phyloP scores from a whole-genome alignment of 2,113 vertebrate genomes.

The Maccullochella peelii region DNA sequence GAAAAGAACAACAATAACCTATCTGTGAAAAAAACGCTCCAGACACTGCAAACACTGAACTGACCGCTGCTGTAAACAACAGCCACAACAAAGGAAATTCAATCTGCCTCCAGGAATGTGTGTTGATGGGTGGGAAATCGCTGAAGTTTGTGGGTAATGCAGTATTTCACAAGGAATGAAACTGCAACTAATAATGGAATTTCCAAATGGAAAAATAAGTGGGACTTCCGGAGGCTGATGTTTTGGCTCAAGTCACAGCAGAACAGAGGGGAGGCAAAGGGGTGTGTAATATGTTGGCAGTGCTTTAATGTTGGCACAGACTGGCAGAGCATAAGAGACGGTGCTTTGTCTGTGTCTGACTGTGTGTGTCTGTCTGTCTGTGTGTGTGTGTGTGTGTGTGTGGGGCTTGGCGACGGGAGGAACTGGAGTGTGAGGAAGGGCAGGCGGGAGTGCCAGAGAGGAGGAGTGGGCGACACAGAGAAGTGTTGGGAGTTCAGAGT shows the following conservation, averaged over 20 bases:
- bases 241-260: constrained; percentile 47
- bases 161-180: constrained; percentile 19
- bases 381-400: constrained; percentile 16
- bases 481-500: constrained; percentile 85
- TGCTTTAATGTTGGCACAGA: constrained; percentile 59
- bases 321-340: constrained; percentile 47
- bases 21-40: constrained; percentile 43
- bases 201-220: not conserved
- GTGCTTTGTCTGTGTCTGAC: constrained; percentile 58
- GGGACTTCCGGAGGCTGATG: constrained; percentile 11
- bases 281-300: constrained; percentile 64
- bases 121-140: constrained; percentile 12
- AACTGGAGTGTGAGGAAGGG: constrained; percentile 69
- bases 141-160: constrained; percentile 9
- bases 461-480: constrained; percentile 70
- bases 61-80: constrained; percentile 61
- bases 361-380: constrained; percentile 45
- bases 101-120: constrained; percentile 46
- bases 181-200: constrained; percentile 21
- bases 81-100: constrained; percentile 68
- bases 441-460: constrained; percentile 49
- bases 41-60: constrained; percentile 39
- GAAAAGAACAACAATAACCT: constrained; percentile 13
- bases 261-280: constrained; percentile 48
- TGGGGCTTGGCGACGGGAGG: constrained; percentile 25